Conservation (phyloP, 1,140 invertebrate genomes). For the Anoplolepis gracilipes region DNA sequence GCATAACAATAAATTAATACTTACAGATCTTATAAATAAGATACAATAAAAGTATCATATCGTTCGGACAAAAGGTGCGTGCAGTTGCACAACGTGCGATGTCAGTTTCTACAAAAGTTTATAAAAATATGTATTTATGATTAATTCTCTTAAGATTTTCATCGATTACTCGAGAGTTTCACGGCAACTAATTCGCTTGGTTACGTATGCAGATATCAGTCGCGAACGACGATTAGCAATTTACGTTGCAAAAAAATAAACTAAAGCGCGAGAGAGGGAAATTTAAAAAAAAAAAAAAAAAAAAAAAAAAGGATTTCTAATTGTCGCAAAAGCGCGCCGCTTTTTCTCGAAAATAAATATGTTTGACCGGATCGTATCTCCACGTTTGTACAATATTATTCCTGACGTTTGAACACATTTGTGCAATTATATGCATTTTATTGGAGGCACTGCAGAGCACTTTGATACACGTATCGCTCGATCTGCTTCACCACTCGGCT, state of each 20-base stretch:
- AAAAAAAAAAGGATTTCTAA: constrained; percentile 42
- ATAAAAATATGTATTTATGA: constrained; percentile 62
- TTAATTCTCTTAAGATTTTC: constrained; percentile 28
- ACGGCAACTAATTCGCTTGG: constrained; percentile 1
- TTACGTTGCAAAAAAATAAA: not conserved
- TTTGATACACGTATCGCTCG: constrained; percentile 79
- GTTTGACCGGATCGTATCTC: constrained; percentile 64
- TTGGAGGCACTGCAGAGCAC: constrained; percentile 73
- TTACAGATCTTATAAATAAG: not conserved
- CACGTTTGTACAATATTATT: constrained; percentile 69
- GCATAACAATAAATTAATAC: not conserved
- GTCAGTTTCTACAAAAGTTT: not conserved
- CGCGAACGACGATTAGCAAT: constrained; percentile 1
- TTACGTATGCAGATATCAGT: constrained; percentile 32
- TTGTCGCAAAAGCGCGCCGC: constrained; percentile 34
- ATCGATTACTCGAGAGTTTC: not conserved
- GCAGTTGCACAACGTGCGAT: not conserved
- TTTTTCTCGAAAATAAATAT: constrained; percentile 60
- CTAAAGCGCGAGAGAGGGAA: not conserved
- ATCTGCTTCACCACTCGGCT: constrained; percentile 72
- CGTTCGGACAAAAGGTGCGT: no score
- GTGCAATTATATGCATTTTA: constrained; percentile 83
- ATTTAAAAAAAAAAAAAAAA: not conserved
- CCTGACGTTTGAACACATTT: constrained; percentile 49
- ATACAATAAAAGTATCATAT: not conserved